Conservation (phyloP, 2,888 invertebrate genomes). For the Cryptocephalus primarius region DNA sequence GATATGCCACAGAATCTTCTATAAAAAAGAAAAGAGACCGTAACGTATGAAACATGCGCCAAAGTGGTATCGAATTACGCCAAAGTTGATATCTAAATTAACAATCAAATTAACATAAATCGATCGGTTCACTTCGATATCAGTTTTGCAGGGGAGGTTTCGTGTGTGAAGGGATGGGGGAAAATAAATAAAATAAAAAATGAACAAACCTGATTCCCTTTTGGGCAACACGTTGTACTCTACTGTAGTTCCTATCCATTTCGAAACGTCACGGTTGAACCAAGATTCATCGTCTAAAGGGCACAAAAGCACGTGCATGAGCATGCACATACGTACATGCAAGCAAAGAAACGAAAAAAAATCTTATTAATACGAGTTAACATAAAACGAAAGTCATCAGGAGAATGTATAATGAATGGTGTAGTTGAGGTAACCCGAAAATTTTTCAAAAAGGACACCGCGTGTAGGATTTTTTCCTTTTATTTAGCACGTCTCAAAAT, state of each 20-base stretch:
- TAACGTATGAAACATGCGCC: neutral
- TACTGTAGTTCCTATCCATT: slow-evolving; percentile 32
- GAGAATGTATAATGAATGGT: too few species aligned
- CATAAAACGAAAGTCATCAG: slow-evolving; percentile 1
- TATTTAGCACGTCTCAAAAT: too few species aligned
- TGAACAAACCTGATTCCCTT: slow-evolving; percentile 31
- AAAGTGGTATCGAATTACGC: neutral
- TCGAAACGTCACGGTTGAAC: slow-evolving; percentile 23
- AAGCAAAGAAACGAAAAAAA: slow-evolving; percentile 4
- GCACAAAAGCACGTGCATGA: slow-evolving; percentile 13
- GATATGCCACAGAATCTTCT: slow-evolving; percentile 25
- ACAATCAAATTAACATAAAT: neutral
- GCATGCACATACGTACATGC: too few species aligned
- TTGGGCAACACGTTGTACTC: slow-evolving; percentile 25
- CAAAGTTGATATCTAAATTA: slow-evolving; percentile 1
- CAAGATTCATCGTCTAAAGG: slow-evolving; percentile 21
- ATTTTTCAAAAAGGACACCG: too few species aligned
- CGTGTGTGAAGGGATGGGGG: too few species aligned
- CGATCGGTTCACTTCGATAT: too few species aligned
- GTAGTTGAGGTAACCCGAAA: too few species aligned
- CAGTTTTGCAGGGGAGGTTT: too few species aligned
- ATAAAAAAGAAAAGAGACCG: slow-evolving; percentile 6
- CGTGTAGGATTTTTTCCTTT: too few species aligned
- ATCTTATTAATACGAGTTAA: slow-evolving; percentile 5
- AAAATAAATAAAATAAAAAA: slow-evolving; percentile 1